Base-by-base conservation (phyloP, 2,888 invertebrate genomes). In the Brachypterus glaber region DNA sequence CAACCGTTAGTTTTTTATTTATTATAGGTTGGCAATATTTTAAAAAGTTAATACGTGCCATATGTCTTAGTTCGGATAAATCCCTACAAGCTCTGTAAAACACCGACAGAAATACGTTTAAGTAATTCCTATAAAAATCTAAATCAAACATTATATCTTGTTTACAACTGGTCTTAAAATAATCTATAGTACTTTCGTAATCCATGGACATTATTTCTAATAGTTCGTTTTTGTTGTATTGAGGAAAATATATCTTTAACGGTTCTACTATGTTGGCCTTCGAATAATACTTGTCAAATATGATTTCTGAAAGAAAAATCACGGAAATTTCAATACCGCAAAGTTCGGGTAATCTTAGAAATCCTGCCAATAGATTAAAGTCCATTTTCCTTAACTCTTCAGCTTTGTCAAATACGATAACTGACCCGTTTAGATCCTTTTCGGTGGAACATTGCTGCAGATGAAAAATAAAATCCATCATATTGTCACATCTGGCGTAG, bases 41-140 rank as follows among this genome's bases (percentile, higher is more conserved):
- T 1, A 69, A 58, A 55, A 88, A 90, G 61, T 79, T 81, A 29
- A 77, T 68, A 50, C 75, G 71, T n/a, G 88, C 83, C 73, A 89
- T 79, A 55, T 87, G 76, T 45, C 78, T 73, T 36, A 93, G 69
- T 64, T 93, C 92, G 15, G 79, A 79, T 33, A 92, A 64, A 71
- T 91, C 89, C 14, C 90, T 72, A 63, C 91, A 91, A 17, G 81
- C 83, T 53, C 82, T 71, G 55, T 82, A 83, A 64, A 89, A 92
- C 24, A 90, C 83, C 48, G 84, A 82, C 3, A 92, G 68, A 59
- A 91, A 83, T 31, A 88, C 73, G 62, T 79, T 84, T 34, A 91
- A 65, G 65, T 89, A 92, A 65, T 81, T 82, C 31, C 70, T 71
- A 62, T 85, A 92, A 55, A 90, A 74, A 44, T 73, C 71, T 17